Conservation (phyloP, 2,797 vertebrate species). For the Vireo griseus region DNA sequence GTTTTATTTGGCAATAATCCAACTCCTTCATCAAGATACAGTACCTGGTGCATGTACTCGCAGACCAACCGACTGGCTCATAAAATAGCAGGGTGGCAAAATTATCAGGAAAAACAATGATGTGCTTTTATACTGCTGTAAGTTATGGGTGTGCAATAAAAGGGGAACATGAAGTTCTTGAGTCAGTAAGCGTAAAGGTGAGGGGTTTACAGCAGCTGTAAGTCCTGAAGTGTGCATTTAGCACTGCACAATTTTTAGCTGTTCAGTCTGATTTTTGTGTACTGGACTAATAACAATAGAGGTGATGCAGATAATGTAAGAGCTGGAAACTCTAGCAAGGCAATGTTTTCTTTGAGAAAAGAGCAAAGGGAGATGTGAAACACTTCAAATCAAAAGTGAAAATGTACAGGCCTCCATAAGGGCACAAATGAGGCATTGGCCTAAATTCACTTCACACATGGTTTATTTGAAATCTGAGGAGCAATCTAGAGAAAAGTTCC, state of each 20-base stretch:
- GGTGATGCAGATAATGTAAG: neutral
- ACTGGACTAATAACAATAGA: neutral
- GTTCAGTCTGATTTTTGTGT: neutral
- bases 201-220: slow-evolving; percentile 14
- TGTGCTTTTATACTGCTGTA: slow-evolving; percentile 26
- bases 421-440: neutral
- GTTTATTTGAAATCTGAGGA: neutral
- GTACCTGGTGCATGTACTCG: neutral
- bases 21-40: neutral
- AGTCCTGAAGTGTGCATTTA: slow-evolving; percentile 1
- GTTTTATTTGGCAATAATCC: slow-evolving; percentile 53
- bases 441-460: neutral
- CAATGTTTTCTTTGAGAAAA: neutral
- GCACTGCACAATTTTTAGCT: neutral
- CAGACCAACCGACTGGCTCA: neutral
- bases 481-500: neutral
- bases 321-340: neutral
- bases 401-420: neutral
- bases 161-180: neutral
- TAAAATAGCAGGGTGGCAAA: slow-evolving; percentile 43
- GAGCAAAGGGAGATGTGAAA: neutral
- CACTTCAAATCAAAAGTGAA: neutral
- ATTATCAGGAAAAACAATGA: slow-evolving; percentile 31
- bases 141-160: slow-evolving; percentile 34
- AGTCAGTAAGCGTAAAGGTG: neutral